phyloP scores from a whole-genome alignment of 2,797 vertebrate genomes.

The Lagocephalus sceleratus region DNA sequence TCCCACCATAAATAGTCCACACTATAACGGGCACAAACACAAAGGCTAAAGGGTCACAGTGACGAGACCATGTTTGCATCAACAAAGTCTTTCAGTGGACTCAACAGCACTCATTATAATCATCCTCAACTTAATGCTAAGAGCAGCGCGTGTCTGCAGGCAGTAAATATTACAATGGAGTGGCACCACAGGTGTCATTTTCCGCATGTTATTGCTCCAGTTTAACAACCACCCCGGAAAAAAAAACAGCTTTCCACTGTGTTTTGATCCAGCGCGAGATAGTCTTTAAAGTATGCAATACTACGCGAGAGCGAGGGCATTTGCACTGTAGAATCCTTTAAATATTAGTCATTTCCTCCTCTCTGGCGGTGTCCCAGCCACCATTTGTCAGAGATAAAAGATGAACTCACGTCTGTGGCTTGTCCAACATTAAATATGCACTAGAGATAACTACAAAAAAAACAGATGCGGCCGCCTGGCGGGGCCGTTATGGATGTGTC shows the following conservation, averaged over 20 bases:
- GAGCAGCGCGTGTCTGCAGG: conserved; percentile 15
- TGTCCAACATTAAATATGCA: conserved; percentile 1
- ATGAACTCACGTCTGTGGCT: conserved; percentile 7
- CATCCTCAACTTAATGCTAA: conserved; percentile 1
- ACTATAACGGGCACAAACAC: conserved; percentile 18
- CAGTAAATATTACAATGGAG: conserved; percentile 10
- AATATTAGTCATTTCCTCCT: neutral
- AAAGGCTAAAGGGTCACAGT: conserved; percentile 17
- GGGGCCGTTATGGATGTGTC: neutral
- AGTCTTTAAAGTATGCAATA: neutral
- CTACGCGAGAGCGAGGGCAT: neutral
- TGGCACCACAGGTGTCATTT: conserved; percentile 5
- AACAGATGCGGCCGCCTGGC: neutral
- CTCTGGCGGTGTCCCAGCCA: conserved; percentile 3
- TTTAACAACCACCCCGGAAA: conserved; percentile 7
- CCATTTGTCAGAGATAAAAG: conserved; percentile 9
- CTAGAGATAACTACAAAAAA: neutral
- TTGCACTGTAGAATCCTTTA: neutral
- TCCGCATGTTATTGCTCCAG: conserved; percentile 4
- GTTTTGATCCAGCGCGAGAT: neutral
- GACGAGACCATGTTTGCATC: conserved; percentile 5
- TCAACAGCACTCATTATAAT: conserved; percentile 1
- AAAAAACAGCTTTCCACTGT: neutral
- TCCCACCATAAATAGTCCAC: neutral
- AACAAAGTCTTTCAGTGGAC: conserved; percentile 32